Evolutionary conservation across 2,888 invertebrate genomes (phyloP).

Genomic region (Oscheius sp.): DNA sequence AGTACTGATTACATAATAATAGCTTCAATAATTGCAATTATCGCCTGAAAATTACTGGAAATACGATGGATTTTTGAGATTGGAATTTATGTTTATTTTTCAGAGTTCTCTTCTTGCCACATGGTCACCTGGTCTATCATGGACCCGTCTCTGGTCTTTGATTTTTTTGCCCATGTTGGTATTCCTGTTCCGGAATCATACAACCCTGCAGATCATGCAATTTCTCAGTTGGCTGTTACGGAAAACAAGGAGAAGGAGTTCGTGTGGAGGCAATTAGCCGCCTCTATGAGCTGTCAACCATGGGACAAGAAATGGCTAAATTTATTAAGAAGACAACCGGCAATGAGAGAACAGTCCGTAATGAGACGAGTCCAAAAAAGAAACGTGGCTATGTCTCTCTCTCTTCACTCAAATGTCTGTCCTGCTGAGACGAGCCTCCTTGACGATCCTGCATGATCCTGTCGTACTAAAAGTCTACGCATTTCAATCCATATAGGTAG

Average conservation of each 20-base stretch:
- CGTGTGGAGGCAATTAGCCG: slow-evolving; percentile 42
- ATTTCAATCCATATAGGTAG: slow-evolving; percentile 83
- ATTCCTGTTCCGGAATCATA: slow-evolving; percentile 61
- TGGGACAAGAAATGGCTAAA: not conserved
- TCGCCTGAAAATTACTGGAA: no score
- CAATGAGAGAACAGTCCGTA: not conserved
- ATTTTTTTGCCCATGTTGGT: slow-evolving; percentile 55
- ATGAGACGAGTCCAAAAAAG: not conserved
- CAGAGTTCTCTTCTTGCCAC: slow-evolving; percentile 67
- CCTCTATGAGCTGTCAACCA: not conserved
- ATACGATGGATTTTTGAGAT: no score
- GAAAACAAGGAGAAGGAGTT: slow-evolving; percentile 52
- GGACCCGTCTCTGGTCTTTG: slow-evolving; percentile 54
- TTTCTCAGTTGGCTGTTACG: slow-evolving; percentile 59
- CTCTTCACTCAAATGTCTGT: slow-evolving; percentile 90
- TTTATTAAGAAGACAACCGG: not conserved
- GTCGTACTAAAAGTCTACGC: slow-evolving; percentile 88
- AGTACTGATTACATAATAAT: no score
- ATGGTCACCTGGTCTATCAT: slow-evolving; percentile 61
- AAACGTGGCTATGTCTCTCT: slow-evolving; percentile 81
- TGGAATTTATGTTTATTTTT: no score
- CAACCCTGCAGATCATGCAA: slow-evolving; percentile 74
- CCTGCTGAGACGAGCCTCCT: slow-evolving; percentile 89
- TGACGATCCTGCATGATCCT: slow-evolving; percentile 89
- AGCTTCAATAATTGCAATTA: no score